A percentile compares a stretch with the other conserved stretches of the same genome.
phyloP scores from a whole-genome alignment of 2,888 invertebrate genomes.

The Drosophila ustulata region DNA sequence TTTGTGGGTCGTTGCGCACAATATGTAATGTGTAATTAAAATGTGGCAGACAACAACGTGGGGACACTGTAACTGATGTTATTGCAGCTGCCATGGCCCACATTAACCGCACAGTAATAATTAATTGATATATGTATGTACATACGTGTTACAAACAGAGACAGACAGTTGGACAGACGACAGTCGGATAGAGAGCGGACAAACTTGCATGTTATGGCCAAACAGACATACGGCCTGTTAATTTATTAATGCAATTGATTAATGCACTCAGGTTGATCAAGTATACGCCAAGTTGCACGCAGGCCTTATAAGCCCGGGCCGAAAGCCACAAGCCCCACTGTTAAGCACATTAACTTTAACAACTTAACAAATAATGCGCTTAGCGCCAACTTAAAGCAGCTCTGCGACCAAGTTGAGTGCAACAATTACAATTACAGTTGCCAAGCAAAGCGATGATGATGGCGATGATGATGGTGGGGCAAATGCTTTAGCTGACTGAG shows the following conservation, averaged over 20 bases:
- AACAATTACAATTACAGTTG: conserved; percentile 23
- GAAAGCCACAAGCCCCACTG: conserved; percentile 27
- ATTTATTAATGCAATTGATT: conserved; percentile 84
- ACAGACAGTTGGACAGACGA: background rate
- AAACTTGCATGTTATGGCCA: conserved; percentile 15
- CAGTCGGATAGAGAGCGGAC: conserved; percentile 2
- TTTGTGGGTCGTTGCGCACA: conserved; percentile 48
- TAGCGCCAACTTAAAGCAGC: conserved; percentile 38
- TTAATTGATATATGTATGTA: conserved; percentile 76
- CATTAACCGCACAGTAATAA: conserved; percentile 78
- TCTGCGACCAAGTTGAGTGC: conserved; percentile 8
- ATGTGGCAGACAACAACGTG: conserved; percentile 58
- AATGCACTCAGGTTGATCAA: conserved; percentile 72
- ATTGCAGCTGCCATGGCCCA: conserved; percentile 43
- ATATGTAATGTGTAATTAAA: conserved; percentile 76
- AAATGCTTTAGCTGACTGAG: conserved; percentile 42
- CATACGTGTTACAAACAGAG: conserved; percentile 57
- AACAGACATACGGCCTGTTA: conserved; percentile 57
- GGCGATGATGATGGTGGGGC: background rate
- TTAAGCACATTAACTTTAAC: conserved; percentile 56
- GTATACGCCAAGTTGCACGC: conserved; percentile 33
- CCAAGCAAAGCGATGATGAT: conserved; percentile 11
- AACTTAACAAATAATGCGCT: conserved; percentile 52
- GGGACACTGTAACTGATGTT: conserved; percentile 36
- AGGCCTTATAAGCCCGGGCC: conserved; percentile 8